Evolutionary conservation across 2,113 vertebrate species (phyloP).

Genomic region (Loxodonta africana): DNA sequence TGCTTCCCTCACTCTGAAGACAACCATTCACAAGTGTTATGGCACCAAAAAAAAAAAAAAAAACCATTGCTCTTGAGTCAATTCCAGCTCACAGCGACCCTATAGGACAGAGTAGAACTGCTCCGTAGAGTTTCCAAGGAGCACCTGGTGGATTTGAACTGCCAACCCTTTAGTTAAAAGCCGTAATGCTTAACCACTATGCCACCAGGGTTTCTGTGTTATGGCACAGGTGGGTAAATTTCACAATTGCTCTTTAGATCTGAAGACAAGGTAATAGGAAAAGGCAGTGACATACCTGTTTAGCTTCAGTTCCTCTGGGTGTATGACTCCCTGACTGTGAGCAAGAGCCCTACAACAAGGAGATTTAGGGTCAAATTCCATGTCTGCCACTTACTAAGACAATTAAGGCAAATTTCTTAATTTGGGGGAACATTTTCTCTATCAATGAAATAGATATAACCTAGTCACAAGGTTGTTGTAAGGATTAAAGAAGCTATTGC

Average conservation of each 20-base stretch:
- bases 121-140: no score
- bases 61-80: no score
- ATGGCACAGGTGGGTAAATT: background rate
- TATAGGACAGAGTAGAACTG: no score
- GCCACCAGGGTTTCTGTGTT: no score
- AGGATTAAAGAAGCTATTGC: background rate
- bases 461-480: background rate
- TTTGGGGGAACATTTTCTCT: background rate
- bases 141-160: no score
- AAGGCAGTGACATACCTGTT: background rate
- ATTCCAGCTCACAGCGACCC: no score
- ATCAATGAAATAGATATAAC: background rate
- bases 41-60: no score
- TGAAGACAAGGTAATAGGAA: rapidly evolving
- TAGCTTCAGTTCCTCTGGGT: background rate
- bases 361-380: background rate
- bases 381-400: background rate
- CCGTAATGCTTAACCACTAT: no score
- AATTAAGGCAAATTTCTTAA: background rate
- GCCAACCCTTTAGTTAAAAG: no score
- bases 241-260: background rate
- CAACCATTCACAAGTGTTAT: no score
- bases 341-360: rapidly evolving
- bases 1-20: no score
- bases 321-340: background rate